A percentile compares a stretch with the other conserved stretches of the same genome.
phyloP scores from a whole-genome alignment of 2,888 invertebrate genomes.

The Doris montereyensis region DNA sequence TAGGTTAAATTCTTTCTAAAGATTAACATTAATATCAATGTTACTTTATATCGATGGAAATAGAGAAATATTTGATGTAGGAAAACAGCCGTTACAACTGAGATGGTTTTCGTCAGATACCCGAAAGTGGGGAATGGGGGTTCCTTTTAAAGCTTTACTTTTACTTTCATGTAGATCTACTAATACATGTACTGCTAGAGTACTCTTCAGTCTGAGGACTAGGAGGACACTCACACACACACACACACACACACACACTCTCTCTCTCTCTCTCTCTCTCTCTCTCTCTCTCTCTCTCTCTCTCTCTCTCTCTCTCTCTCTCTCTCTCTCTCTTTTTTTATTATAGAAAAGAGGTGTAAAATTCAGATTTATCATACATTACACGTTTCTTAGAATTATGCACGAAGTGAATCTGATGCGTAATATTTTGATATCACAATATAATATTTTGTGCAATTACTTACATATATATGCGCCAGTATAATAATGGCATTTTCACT shows the following conservation, averaged over 20 bases:
- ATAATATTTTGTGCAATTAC: no score
- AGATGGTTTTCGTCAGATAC: background rate
- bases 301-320: background rate
- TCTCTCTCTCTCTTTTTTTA: background rate
- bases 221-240: background rate
- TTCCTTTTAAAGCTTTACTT: background rate
- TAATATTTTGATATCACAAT: no score
- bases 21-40: no score
- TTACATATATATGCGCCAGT: no score
- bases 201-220: background rate
- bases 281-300: background rate
- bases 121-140: background rate
- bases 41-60: no score
- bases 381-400: no score
- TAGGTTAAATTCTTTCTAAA: no score
- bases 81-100: background rate
- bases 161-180: no score
- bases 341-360: background rate
- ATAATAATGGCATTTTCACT: no score
- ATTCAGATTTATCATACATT: no score
- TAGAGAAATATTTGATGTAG: background rate
- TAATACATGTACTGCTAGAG: no score
- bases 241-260: background rate
- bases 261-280: background rate
- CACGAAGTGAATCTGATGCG: no score